Conservation (phyloP, 2,797 vertebrate species). For the Hemibagrus guttatus region DNA sequence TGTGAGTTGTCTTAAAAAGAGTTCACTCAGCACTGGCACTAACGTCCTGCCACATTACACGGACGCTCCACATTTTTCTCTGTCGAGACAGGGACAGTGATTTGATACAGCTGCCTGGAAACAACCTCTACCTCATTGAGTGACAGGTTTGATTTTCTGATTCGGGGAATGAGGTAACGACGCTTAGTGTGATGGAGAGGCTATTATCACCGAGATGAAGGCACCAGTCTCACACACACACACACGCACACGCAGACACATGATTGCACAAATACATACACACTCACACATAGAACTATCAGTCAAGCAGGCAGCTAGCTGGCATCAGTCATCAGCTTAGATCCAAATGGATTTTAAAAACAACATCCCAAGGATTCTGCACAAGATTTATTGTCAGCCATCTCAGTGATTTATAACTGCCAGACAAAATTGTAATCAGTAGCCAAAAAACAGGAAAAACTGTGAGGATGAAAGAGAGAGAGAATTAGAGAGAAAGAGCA, state of each 20-base stretch:
- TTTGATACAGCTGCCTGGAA: conserved; percentile 25
- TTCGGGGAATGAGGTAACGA: conserved; percentile 11
- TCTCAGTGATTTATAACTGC: conserved; percentile 28
- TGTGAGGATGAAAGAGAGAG: conserved; percentile 9
- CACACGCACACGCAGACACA: conserved; percentile 2
- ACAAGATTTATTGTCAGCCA: conserved; percentile 24
- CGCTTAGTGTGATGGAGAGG: conserved; percentile 30
- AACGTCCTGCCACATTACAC: neutral
- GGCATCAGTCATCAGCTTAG: conserved; percentile 10
- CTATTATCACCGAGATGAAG: neutral
- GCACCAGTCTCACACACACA: neutral
- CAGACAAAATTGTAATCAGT: conserved; percentile 3
- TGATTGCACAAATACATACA: conserved; percentile 13
- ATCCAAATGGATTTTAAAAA: conserved; percentile 13
- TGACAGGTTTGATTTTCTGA: conserved; percentile 28
- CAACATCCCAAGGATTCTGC: neutral
- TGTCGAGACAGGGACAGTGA: conserved; percentile 25
- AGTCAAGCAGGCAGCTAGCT: neutral
- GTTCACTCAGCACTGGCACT: conserved; percentile 23
- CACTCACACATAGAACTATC: neutral
- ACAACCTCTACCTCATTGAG: conserved; percentile 7
- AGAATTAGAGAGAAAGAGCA: neutral
- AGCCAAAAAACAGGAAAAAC: conserved; percentile 21
- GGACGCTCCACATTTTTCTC: conserved; percentile 40
- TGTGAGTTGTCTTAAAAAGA: conserved; percentile 14